These are phyloP conservation scores for Artibeus lituratus DNA, from an alignment of 2,797 vertebrate genomes.

Conservation along the genomic window DNA sequence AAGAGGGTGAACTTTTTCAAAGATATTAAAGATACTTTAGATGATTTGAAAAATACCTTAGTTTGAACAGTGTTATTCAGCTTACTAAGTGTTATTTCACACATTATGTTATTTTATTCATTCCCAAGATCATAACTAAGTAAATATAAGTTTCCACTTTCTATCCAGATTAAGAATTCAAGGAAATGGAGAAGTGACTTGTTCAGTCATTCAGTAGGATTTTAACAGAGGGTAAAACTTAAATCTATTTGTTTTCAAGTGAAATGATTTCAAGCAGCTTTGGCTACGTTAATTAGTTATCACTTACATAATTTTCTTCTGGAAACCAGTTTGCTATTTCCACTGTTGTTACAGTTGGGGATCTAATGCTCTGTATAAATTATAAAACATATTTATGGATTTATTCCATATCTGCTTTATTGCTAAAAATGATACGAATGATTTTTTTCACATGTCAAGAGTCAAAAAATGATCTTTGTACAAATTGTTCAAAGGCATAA, in stretches of 20 bases:
- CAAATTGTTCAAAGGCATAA: slow-evolving; percentile 22
- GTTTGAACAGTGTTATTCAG: background rate
- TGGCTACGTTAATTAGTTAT: background rate
- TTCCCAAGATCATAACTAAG: background rate
- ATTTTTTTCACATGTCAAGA: slow-evolving; percentile 24
- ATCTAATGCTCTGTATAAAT: slow-evolving; percentile 2
- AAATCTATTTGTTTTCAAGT: slow-evolving; percentile 19
- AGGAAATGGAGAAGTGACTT: slow-evolving; percentile 21
- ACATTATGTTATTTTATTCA: background rate
- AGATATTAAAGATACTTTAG: background rate
- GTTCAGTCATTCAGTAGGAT: background rate
- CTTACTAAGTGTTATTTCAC: background rate
- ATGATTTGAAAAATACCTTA: background rate
- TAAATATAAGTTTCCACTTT: background rate
- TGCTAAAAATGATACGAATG: slow-evolving; percentile 23
- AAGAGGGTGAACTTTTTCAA: background rate
- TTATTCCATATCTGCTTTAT: background rate
- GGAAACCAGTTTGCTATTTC: background rate
- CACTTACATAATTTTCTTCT: slow-evolving; percentile 16
- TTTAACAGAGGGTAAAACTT: background rate
- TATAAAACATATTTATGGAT: slow-evolving; percentile 19
- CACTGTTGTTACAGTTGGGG: background rate
- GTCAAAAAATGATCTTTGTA: background rate
- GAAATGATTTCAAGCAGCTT: background rate
- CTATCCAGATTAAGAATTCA: background rate